A percentile compares a stretch with the other conserved stretches of the same genome.
These are phyloP conservation scores for Euwallacea similis DNA, from an alignment of 1,140 invertebrate genomes.

Conservation along the genomic window DNA sequence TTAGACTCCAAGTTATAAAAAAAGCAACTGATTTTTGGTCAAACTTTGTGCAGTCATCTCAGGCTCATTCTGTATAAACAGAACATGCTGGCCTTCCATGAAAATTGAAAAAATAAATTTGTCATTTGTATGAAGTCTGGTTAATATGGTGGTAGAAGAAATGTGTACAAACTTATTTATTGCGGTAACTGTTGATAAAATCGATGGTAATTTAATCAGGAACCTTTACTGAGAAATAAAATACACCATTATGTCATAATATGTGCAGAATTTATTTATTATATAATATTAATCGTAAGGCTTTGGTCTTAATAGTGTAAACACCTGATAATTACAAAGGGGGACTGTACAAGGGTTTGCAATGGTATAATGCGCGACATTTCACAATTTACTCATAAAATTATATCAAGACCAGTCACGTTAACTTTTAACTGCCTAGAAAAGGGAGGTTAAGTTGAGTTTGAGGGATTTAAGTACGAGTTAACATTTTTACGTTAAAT, in stretches of 20 bases:
- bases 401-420: background rate
- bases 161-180: no score
- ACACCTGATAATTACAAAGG: constrained; percentile 51
- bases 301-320: constrained; percentile 51
- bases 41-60: no score
- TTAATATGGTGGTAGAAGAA: no score
- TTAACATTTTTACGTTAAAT: no score
- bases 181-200: no score
- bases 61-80: no score
- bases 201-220: no score
- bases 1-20: no score
- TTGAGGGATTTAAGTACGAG: background rate
- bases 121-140: no score
- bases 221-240: background rate
- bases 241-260: constrained; percentile 23
- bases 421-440: background rate
- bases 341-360: constrained; percentile 48
- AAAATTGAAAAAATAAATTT: no score
- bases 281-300: constrained; percentile 53
- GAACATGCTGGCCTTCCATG: no score
- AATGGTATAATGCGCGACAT: background rate
- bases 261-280: constrained; percentile 53
- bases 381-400: background rate
- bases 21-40: no score
- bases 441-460: background rate